Evolutionary conservation across 2,113 vertebrate genomes (phyloP), one percentile per base, ranked within the genome.

Genomic region (Lynx canadensis): DNA sequence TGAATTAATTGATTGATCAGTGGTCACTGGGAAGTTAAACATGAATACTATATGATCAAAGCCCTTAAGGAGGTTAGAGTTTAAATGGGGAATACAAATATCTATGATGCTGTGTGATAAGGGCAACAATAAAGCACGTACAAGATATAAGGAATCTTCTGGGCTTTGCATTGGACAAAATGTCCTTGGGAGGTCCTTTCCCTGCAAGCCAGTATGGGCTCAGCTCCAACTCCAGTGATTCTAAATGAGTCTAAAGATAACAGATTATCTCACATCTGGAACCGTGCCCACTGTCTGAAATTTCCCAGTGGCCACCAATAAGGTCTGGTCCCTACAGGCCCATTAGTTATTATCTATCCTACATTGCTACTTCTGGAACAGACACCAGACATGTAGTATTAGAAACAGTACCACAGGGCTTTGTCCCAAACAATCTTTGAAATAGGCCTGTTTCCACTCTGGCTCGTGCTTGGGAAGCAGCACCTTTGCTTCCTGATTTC

Each of bases 161-260:
- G 29, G 55, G 19, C 4, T 94, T 83, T 80, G 4, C 57, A 31
- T 88, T 63, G 31, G 21, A 92, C 33, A 74, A 33, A 57, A n/a
- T 41, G 52, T 69, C 11, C 66, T 57, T 57, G 50, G n/a, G 55
- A 50, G 45, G 31, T n/a, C n/a, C 31, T 78, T 84, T 73, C 41
- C 41, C 78, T 57, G 14, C 14, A 73, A 73, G 81, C 21, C 69
- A 63, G 11, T 14, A 5, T 69, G n/a, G 81, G 86, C 19, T 18
- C 25, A 80, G 0, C 18, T 85, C 73, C 25, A 86, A 45, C 65
- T 84, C 52, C 57, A 86, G n/a, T 13, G 68, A 15, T 33, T 80
- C 76, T 85, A 45, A 94, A 71, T 68, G 68, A 88, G 11, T 93
- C 91, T 66, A 91, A 96, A 93, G 94, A 82, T 81, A 63, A 96